A percentile compares a stretch with the other conserved stretches of the same genome.
Evolutionary conservation across 2,888 invertebrate genomes (phyloP).

Genomic region (Tetrapedia diversipes): DNA sequence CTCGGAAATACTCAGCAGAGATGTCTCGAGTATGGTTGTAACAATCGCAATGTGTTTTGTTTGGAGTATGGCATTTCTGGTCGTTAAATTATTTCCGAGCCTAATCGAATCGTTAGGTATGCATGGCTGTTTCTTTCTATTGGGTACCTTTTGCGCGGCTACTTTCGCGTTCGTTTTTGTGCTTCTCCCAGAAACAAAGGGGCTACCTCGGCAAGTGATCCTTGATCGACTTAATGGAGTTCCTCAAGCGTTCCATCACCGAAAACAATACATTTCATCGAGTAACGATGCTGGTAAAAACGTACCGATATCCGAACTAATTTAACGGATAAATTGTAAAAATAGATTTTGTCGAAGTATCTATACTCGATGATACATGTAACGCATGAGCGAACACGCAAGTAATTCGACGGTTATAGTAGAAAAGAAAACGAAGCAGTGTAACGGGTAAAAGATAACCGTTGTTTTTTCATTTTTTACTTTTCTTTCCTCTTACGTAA

Average conservation of each 20-base stretch:
- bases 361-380: too few species aligned
- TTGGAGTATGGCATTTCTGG: slow-evolving; percentile 75
- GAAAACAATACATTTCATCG: slow-evolving; percentile 20
- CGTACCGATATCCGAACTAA: slow-evolving; percentile 1
- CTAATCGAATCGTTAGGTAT: slow-evolving; percentile 70
- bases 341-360: background rate
- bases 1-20: slow-evolving; percentile 83
- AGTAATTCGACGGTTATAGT: background rate
- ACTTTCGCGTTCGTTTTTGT: slow-evolving; percentile 71
- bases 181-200: slow-evolving; percentile 79
- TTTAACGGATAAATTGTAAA: slow-evolving; percentile 29
- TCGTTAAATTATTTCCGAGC: slow-evolving; percentile 75
- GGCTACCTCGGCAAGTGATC: slow-evolving; percentile 75
- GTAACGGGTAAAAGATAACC: background rate
- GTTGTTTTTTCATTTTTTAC: too few species aligned
- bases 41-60: slow-evolving; percentile 69
- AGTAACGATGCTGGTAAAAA: background rate
- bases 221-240: slow-evolving; percentile 74
- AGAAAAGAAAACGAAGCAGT: background rate
- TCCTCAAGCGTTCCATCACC: background rate
- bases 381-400: background rate
- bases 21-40: slow-evolving; percentile 72
- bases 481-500: slow-evolving; percentile 17
- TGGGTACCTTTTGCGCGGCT: slow-evolving; percentile 70
- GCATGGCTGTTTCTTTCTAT: slow-evolving; percentile 77